Evolutionary conservation across 2,888 invertebrate species (phyloP).

Genomic region (Andricus curvator): DNA sequence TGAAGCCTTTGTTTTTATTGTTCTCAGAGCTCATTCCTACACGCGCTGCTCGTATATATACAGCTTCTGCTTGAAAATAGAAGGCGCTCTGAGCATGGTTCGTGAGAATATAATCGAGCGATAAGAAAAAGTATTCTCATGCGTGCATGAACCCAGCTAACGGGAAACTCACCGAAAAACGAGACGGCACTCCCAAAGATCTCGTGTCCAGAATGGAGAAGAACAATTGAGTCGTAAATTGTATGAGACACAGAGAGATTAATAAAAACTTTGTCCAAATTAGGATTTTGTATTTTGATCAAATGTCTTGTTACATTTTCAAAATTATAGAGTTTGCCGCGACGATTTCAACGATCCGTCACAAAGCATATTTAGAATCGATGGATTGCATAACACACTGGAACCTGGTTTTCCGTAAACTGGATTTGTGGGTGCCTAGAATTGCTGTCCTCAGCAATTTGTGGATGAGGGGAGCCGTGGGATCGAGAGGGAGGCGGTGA

Average conservation of each 20-base stretch:
- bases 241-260: neutral
- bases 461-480: too few species aligned
- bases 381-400: neutral
- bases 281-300: neutral
- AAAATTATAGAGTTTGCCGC: neutral
- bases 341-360: neutral
- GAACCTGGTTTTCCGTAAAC: too few species aligned
- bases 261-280: neutral
- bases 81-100: neutral
- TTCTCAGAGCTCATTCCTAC: neutral
- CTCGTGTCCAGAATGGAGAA: neutral
- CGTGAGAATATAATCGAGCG: slow-evolving; percentile 18
- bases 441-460: too few species aligned
- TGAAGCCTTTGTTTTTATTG: neutral
- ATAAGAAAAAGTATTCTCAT: slow-evolving; percentile 34
- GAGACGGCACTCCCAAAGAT: slow-evolving; percentile 14
- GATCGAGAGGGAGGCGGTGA: too few species aligned
- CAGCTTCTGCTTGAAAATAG: slow-evolving; percentile 13
- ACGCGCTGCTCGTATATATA: neutral
- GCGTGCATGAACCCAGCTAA: neutral
- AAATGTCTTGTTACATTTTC: neutral
- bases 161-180: neutral
- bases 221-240: neutral
- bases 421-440: too few species aligned
- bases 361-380: neutral